Evolutionary conservation across 2,888 invertebrate species (phyloP), one percentile per base, ranked within the genome.

Genomic region (Horisme vitalbata): DNA sequence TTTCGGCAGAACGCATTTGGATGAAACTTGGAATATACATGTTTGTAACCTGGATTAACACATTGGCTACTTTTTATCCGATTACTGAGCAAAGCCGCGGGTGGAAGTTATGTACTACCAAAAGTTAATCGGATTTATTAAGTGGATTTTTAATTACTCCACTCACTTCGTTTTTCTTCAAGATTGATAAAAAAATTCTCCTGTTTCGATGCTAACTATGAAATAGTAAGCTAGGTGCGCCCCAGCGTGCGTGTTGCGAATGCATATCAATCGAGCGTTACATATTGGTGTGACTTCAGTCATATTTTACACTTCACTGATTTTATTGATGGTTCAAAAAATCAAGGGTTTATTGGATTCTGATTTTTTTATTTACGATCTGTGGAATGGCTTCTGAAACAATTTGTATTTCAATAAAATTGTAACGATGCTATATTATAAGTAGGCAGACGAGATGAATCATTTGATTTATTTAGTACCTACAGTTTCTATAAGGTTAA

Each of bases 221-320:
- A 59, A 55, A 58, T 58, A 57, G 41, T 45, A 51, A 36, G 52
- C 37, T 55, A 59, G 55, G 57, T 55, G 55, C 37, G 38, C 27
- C 35, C 39, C 32, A 23, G 23, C 55, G 61, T 85, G 86, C 76
- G 77, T 76, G 79, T 70, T 68, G 58, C 54, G 79, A 2, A 18
- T 3, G 18, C 9, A 13, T n/a, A n/a, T 4, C 8, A n/a, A 14
- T 2, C 4, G 4, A 11, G 4, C n/a, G n/a, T 33, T 39, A 30
- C 34, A 18, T 1, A 13, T 11, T 32, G 28, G 51, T 58, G 55
- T 58, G 15, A 58, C 23, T 26, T 11, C 3, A 9, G 8, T 1
- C 27, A 45, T 32, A 38, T 38, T 50, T 50, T 39, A 50, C 47
- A 47, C 45, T 11, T 45, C 38, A 28, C 34, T 38, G 31, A 32